Evolutionary conservation across 30 jellyfish, hydroid and myxozoan species (phyloP), one percentile per base, ranked within the genome.

Genomic region (Phacellophora camtschatica): DNA sequence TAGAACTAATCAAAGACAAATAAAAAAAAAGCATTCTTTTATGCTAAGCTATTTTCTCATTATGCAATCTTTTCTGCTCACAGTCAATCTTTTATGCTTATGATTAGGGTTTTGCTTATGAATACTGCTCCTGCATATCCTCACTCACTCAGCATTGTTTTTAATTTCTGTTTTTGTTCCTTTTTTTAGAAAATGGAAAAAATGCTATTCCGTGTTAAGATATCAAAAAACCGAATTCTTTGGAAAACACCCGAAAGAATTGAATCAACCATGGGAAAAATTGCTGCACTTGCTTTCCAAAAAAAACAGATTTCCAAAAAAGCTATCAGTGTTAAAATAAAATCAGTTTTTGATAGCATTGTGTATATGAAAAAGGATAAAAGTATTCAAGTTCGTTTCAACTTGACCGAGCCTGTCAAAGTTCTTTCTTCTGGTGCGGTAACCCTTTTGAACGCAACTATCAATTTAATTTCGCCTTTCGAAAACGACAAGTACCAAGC

Each of bases 231-330:
- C 12, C 23, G 8, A 19, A 36, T 67, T 8, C 22, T 20, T 9
- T 67, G 81, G 81, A 67, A 5, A 23, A 36, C 67, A 25, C 81
- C 81, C 0, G 62, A 12, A 43, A 34, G 39, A 15, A 28, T 67
- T 11, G 65, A 67, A 28, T 34, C 81, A 42, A 67, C 81, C 51
- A 28, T 67, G 37, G 13, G 25, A 36, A 22, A 67, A 41, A 39
- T 67, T 10, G 81, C 81, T 19, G 13, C 4, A 4, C 15, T 67
- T 12, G 65, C 63, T 2, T 67, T 15, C 56, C 55, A 53, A 0
- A 20, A 67, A 19, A 67, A 15, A 67, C 24, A 33, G 0, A 7
- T 37, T 12, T 23, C 5, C 65, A 8, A 20, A 5, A 15, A 19
- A 22, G 65, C 65, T 29, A 36, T 67, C 12, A 31, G 20, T 19